Base-by-base conservation (phyloP, 2,888 invertebrate species). In the Muscina levida region DNA sequence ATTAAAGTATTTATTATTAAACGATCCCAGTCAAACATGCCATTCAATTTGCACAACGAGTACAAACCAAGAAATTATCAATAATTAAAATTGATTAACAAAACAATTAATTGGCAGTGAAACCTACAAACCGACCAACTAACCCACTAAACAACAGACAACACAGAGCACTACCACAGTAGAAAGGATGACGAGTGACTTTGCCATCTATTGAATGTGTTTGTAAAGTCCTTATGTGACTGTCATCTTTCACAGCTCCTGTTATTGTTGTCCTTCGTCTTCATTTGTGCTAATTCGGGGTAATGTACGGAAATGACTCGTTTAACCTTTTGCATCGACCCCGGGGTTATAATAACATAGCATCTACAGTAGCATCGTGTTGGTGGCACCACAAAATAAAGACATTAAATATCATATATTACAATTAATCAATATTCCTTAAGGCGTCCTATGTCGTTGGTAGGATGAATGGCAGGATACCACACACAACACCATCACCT, bases 401-500 rank as follows among this genome's bases (percentile, higher is more conserved):
- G 44, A 53, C 70, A 74, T 74, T 74, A 75, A 62, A 70, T 68
- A 62, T 65, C n/a, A 51, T 13, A 15, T 62, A 56, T 70, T 75
- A 70, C 31, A 42, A 70, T 62, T 70, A 75, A 75, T 75, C 75
- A 70, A 70, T 75, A 75, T 67, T 57, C 26, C 65, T 44, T 44
- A 26, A 65, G 53, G 72, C 65, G 13, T 53, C 24, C 22, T 3
- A 46, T 11, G 22, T 31, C 4, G 31, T 8, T 31, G 31, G 31
- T 8, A 5, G 31, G 31, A 31, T 31, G 31, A 31, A 31, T 31
- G 31, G 8, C 31, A 8, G 31, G 8, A 31, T 31, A 8, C 3
- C 31, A 8, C 3, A 31, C 31, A 31, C 31, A 3, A 31, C 31
- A 5, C 4, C 8, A 31, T 31, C 31, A 31, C 31, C 19, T 19